Evolutionary conservation across 1,140 invertebrate species (phyloP).

Genomic region (Brachionus rubens): DNA sequence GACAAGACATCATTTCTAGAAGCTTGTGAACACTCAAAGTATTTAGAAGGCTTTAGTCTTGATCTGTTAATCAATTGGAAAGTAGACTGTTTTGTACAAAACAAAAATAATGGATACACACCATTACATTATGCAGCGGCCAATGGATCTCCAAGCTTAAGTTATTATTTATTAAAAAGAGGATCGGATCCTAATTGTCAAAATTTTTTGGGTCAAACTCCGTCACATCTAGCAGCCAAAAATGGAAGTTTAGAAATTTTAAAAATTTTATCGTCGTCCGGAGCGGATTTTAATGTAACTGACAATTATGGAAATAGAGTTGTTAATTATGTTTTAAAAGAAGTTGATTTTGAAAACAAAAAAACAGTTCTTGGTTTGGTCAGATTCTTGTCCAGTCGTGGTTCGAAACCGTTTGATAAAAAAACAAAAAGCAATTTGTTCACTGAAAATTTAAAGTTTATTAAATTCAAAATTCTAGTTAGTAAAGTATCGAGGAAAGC

Average conservation of each 20-base stretch:
- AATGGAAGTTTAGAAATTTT: background rate
- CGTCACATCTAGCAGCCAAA: background rate
- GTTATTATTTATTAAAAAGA: background rate
- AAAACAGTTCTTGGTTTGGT: background rate
- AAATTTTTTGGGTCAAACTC: slow-evolving; percentile 16
- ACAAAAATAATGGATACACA: slow-evolving; percentile 7
- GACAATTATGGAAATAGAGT: background rate
- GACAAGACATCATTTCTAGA: background rate
- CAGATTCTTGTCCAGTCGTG: background rate
- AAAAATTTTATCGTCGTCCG: background rate
- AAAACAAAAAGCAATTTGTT: background rate
- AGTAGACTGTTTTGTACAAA: background rate
- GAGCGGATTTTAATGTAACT: background rate
- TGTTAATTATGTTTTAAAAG: background rate
- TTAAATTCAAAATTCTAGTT: background rate
- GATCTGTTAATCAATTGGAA: background rate
- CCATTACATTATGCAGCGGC: background rate
- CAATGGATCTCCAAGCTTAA: background rate
- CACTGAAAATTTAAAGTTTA: background rate
- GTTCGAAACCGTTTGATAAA: background rate
- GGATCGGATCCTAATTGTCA: background rate
- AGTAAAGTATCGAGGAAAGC: background rate
- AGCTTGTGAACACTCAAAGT: background rate
- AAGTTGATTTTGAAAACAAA: slow-evolving; percentile 1
- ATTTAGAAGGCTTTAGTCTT: background rate